phyloP scores from a whole-genome alignment of 2,113 vertebrate species.

The Megaptera novaeangliae region DNA sequence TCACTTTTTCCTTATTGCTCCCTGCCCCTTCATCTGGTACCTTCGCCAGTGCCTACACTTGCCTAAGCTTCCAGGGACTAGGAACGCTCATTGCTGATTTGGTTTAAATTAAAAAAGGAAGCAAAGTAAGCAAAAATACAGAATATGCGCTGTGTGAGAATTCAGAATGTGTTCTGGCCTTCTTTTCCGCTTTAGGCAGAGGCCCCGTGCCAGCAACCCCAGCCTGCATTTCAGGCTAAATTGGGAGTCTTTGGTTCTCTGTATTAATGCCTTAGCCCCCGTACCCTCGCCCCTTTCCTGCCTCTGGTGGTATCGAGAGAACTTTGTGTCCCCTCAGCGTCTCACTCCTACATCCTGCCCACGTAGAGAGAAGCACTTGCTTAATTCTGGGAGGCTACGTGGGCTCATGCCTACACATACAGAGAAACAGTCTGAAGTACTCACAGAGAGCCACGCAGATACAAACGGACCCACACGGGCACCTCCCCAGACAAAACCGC shows the following conservation, averaged over 20 bases:
- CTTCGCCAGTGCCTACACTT: background rate
- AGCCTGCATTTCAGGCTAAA: background rate
- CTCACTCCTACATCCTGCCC: conserved; percentile 25
- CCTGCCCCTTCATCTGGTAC: background rate
- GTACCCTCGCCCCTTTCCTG: background rate
- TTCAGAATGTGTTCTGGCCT: background rate
- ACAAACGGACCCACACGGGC: background rate
- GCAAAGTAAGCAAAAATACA: background rate
- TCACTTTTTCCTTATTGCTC: background rate
- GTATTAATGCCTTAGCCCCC: background rate
- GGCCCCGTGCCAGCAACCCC: background rate
- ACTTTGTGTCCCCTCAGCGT: conserved; percentile 48
- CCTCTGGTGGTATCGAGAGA: conserved; percentile 19
- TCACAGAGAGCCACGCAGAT: background rate
- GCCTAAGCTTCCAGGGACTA: background rate
- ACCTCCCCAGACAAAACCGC: background rate
- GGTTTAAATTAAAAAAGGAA: background rate
- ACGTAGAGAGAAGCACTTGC: background rate
- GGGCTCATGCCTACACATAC: conserved; percentile 22
- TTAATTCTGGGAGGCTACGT: conserved; percentile 26
- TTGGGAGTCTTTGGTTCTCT: background rate
- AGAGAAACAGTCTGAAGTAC: background rate
- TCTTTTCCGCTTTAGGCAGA: background rate
- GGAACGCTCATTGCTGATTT: background rate
- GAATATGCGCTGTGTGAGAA: background rate